These are phyloP conservation scores for Malacoraja senta DNA, from an alignment of 2,797 vertebrate species.

Conservation along the genomic window DNA sequence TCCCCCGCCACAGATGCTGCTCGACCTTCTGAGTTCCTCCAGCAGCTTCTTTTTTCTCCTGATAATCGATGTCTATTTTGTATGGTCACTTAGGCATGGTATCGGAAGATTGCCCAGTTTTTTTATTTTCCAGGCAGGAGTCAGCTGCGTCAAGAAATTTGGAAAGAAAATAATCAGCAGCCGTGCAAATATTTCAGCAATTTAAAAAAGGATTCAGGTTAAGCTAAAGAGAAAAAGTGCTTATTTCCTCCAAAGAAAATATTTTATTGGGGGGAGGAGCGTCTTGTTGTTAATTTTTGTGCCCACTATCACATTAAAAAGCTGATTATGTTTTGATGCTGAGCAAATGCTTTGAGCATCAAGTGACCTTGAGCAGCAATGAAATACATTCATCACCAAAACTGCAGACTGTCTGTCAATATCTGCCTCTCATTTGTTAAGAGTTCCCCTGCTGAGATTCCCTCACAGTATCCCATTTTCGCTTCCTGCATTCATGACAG, in stretches of 20 bases:
- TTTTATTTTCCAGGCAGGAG: not conserved
- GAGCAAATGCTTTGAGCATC: slow-evolving; percentile 45
- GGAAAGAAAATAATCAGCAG: not conserved
- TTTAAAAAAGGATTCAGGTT: not conserved
- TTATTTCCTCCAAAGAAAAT: not conserved
- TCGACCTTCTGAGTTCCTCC: too few relatives aligned
- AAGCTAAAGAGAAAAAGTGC: not conserved
- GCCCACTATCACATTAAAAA: slow-evolving; percentile 38
- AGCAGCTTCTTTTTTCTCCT: not conserved
- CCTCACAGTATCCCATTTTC: slow-evolving; percentile 60
- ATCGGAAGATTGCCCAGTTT: not conserved
- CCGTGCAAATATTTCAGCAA: not conserved
- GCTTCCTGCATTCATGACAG: slow-evolving; percentile 63
- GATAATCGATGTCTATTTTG: not conserved
- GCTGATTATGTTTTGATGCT: slow-evolving; percentile 42
- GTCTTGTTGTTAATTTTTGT: slow-evolving; percentile 37
- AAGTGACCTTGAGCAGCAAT: slow-evolving; percentile 54
- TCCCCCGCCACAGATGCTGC: too few relatives aligned
- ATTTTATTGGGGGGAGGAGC: not conserved
- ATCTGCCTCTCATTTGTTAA: slow-evolving; percentile 55
- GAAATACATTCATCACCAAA: slow-evolving; percentile 57
- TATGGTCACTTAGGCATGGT: not conserved
- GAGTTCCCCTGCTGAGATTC: slow-evolving; percentile 55
- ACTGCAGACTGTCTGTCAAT: slow-evolving; percentile 55
- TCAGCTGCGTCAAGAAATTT: not conserved